Evolutionary conservation across 2,113 vertebrate genomes (phyloP), one percentile per base, ranked within the genome.

Genomic region (Trinectes maculatus): DNA sequence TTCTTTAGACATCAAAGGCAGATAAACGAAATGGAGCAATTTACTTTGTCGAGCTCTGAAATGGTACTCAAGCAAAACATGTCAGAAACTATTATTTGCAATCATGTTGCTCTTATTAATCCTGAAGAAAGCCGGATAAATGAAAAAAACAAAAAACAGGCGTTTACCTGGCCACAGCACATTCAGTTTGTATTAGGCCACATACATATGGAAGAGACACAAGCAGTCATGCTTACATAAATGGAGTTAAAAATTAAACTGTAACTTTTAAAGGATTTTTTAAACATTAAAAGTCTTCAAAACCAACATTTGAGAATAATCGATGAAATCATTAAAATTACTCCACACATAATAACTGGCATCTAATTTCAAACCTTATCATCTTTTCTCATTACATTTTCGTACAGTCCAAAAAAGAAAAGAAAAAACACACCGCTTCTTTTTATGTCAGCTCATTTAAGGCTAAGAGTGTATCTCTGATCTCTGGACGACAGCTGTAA

Each of bases 1-100:
- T 94, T 91, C 90, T 88, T 91, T 91, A 90, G 88, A 93, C 92
- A 92, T 92, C 94, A 93, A 94, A 94, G 81, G 82, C 92, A 88
- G 93, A 93, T 93, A 94, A 93, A 94, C 93, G 93, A 94, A 94
- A 95, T 91, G 90, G 91, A 91, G 89, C 92, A 94, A 95, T 95
- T 95, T 90, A 64, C 66, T 93, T 92, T 87, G 87, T 81, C 83
- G 91, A 84, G 91, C 86, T 88, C 81, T 55, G 87, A 89, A 92
- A 90, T 92, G 87, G 75, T 82, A 84, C 65, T 79, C 85, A 90
- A 82, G 92, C 90, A 94, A 93, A 93, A 92, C 85, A 77, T 94
- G 94, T 94, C 94, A 94, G 91, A 92, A 95, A 92, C 85, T 86
- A 90, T 93, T 94, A 93, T 94, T 93, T 94, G 92, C 77, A 93